Base-by-base conservation (phyloP, 2,888 invertebrate genomes). In the Elegia similella region DNA sequence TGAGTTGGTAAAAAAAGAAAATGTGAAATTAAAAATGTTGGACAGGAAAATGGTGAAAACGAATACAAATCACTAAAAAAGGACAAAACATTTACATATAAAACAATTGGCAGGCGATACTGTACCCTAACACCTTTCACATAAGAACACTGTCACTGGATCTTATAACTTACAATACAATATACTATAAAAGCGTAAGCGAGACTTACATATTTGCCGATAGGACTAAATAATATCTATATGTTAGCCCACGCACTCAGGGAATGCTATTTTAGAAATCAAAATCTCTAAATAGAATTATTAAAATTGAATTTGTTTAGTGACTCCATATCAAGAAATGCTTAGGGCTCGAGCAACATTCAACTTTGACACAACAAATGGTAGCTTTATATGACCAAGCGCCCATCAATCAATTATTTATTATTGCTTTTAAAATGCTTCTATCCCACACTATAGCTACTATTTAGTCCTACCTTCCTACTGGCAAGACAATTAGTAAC, bases 161-260 rank as follows among this genome's bases (percentile, higher is more conserved):
- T 34, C 10, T 34, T 12, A 48, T 38, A 16, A 10, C 34, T 34
- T 34, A 34, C 3, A 38, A 34, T 16, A 16, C 34, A 34, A 15
- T 12, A 34, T 46, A 46, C 7, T 32, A 44, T 53, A 42, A n/a
- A 55, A 55, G 54, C 54, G 34, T 55, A 55, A 55, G 54, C 54
- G 43, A 30, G 15, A 29, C 53, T 7, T 30, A 16, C 13, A 53
- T 53, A 42, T 30, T 16, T 17, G 15, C 43, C 30, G 29, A 53
- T 53, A 42, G 30, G 53, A 53, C 30, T 30, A 53, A 30, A 53
- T 32, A 53, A 43, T 43, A 53, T 30, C 29, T 16, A 16, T n/a
- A 12, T 2, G 6, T 7, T 0, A 7, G 34, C 7, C 1, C 23
- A 23, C 5, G 5, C 23, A 23, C 23, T 5, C 23, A 23, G 5